A percentile compares a stretch with the other conserved stretches of the same genome.
Conservation (phyloP, 2,113 vertebrate species). For the Pandion haliaetus region DNA sequence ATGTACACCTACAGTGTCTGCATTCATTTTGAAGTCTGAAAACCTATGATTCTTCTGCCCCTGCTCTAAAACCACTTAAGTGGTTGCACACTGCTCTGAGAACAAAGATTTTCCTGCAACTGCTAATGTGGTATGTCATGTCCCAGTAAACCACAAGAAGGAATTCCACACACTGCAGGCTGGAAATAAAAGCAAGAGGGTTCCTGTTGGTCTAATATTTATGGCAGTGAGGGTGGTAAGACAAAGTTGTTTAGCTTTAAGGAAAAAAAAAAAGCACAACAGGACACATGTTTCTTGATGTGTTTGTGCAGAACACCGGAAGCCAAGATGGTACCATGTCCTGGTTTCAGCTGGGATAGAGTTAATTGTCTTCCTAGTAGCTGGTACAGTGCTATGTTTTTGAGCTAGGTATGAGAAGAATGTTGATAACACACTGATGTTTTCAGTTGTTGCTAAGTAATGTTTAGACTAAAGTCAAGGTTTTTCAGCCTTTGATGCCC, state of each 20-base stretch:
- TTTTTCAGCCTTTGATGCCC: too few species aligned
- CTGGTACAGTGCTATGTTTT: too few species aligned
- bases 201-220: background rate
- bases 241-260: background rate
- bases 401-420: too few species aligned
- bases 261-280: background rate
- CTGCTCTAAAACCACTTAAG: background rate
- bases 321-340: background rate
- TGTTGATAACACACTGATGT: too few species aligned
- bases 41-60: background rate
- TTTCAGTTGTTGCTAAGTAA: too few species aligned
- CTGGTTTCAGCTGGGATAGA: too few species aligned
- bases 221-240: background rate
- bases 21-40: background rate
- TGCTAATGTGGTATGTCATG: background rate
- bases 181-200: background rate
- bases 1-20: background rate
- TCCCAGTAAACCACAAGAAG: background rate
- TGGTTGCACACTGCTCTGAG: background rate
- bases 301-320: background rate
- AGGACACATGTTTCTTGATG: background rate
- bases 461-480: too few species aligned
- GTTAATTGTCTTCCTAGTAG: too few species aligned
- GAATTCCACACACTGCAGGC: background rate
- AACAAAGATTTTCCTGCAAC: background rate